phyloP scores from a whole-genome alignment of 1,140 invertebrate genomes.

The Pseudomyrmex sp. region DNA sequence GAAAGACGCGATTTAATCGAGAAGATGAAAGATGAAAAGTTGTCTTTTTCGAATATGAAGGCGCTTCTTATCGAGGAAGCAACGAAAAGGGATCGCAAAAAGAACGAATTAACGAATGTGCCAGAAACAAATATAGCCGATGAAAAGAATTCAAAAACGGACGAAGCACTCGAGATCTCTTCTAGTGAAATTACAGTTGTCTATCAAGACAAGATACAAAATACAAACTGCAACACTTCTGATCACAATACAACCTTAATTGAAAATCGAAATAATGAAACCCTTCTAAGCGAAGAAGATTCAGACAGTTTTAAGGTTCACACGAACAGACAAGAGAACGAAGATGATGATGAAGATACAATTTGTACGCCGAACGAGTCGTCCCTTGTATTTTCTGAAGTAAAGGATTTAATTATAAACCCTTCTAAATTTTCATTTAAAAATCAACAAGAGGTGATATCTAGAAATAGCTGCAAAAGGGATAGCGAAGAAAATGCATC shows the following conservation, averaged over 20 bases:
- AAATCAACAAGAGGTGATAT: neutral
- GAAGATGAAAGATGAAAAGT: conserved; percentile 51
- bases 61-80: conserved; percentile 22
- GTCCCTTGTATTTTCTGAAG: neutral
- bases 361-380: neutral
- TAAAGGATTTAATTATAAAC: neutral
- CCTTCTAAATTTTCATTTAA: neutral
- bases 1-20: conserved; percentile 41
- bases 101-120: neutral
- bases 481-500: conserved; percentile 29
- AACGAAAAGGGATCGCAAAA: neutral
- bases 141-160: neutral
- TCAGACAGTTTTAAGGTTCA: neutral
- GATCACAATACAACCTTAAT: neutral
- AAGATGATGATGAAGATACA: neutral
- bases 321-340: neutral
- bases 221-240: conserved; percentile 30
- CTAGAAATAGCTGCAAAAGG: neutral
- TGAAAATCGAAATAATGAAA: neutral
- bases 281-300: neutral
- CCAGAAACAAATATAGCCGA: conserved; percentile 3
- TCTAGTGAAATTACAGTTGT: conserved; percentile 30
- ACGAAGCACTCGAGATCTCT: neutral
- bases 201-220: conserved; percentile 39
- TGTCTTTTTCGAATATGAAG: conserved; percentile 24